Evolutionary conservation across 2,113 vertebrate species (phyloP).

Genomic region (Amphilophus citrinellus): DNA sequence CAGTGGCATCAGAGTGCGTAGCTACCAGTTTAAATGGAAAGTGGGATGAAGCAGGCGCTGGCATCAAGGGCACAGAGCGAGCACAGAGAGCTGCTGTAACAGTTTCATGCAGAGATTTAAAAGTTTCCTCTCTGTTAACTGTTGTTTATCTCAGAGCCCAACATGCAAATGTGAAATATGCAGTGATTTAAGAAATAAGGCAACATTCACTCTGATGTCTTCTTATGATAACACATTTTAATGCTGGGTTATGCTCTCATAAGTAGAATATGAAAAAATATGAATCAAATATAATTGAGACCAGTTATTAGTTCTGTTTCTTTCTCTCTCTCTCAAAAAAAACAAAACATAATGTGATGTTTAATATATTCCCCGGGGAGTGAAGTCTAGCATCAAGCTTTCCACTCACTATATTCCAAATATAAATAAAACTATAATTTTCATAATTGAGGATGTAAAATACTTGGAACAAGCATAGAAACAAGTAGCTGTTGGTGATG

Average conservation of each 20-base stretch:
- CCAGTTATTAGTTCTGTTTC: neutral
- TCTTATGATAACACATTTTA: neutral
- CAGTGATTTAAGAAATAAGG: slow-evolving; percentile 21
- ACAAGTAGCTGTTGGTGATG: neutral
- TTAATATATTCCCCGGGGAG: neutral
- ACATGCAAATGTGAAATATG: slow-evolving; percentile 40
- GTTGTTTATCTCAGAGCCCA: slow-evolving; percentile 34
- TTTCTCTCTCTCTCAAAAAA: neutral
- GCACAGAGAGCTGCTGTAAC: slow-evolving; percentile 29
- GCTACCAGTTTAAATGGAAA: slow-evolving; percentile 65
- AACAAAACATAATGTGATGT: neutral
- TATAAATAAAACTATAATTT: slow-evolving; percentile 3
- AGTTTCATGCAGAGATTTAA: slow-evolving; percentile 35
- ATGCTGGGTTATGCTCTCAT: slow-evolving; percentile 17
- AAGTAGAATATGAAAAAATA: slow-evolving; percentile 5
- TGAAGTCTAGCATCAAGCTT: neutral
- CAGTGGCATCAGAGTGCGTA: slow-evolving; percentile 68
- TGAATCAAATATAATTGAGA: slow-evolving; percentile 32
- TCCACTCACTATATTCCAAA: neutral
- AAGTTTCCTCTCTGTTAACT: slow-evolving; percentile 42
- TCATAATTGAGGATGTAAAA: neutral
- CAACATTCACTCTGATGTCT: slow-evolving; percentile 27
- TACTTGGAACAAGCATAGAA: neutral
- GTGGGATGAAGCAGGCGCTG: slow-evolving; percentile 56
- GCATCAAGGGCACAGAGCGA: slow-evolving; percentile 44